Evolutionary conservation across 64 coral and sea anemone genomes (phyloP).

Genomic region (Montipora capricornis): DNA sequence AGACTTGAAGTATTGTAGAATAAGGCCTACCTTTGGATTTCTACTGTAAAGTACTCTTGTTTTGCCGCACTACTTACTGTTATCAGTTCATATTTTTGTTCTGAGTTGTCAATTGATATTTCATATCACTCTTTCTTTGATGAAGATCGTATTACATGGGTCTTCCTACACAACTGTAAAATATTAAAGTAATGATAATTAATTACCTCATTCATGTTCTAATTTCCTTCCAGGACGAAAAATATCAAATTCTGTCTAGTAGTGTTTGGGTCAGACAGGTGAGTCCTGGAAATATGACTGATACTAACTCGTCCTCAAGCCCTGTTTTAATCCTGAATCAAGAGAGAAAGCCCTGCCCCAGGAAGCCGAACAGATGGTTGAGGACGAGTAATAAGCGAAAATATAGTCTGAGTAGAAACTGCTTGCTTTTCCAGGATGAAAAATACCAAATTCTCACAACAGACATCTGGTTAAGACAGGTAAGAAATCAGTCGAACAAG

Average conservation of each 20-base stretch:
- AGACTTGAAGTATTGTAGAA: no score
- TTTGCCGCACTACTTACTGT: no score
- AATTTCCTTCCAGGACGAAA: slow-evolving; percentile 85
- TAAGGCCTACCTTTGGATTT: no score
- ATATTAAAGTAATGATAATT: neutral
- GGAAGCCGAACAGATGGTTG: neutral
- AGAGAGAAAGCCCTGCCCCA: neutral
- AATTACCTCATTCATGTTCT: neutral
- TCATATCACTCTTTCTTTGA: no score
- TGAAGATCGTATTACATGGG: no score
- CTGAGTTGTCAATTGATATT: no score
- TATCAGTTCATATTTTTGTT: no score
- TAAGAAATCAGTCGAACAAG: neutral
- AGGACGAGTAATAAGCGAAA: neutral
- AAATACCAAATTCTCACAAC: slow-evolving; percentile 59
- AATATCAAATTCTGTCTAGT: slow-evolving; percentile 80
- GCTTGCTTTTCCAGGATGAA: slow-evolving; percentile 72
- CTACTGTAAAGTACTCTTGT: no score
- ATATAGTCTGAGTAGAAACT: neutral
- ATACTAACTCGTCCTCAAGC: neutral
- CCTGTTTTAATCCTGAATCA: neutral
- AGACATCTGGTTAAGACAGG: slow-evolving; percentile 73
- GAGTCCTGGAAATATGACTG: slow-evolving; percentile 13
- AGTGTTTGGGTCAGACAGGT: slow-evolving; percentile 94
- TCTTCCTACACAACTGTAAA: no score